Conservation (phyloP, 2,888 invertebrate species). For the Resseliella maxima region DNA sequence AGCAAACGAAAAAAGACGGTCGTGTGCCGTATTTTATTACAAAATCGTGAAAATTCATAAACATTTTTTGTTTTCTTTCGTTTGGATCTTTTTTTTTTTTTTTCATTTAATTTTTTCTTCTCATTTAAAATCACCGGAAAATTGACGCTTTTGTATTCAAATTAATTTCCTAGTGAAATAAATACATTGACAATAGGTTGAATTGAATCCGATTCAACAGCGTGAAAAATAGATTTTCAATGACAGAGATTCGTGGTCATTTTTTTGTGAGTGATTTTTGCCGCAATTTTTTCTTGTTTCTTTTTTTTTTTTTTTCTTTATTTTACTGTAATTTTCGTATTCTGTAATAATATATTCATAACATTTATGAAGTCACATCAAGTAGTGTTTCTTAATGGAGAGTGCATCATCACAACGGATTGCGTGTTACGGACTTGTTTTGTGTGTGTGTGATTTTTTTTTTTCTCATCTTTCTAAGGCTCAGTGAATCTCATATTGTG, state of each 20-base stretch:
- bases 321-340: not conserved
- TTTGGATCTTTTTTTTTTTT: not conserved
- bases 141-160: conserved; percentile 6
- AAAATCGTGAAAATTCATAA: not conserved
- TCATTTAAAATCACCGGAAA: not conserved
- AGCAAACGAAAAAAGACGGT: not conserved
- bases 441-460: not conserved
- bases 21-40: not conserved
- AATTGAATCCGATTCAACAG: too few relatives aligned
- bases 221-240: conserved; percentile 32
- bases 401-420: not conserved
- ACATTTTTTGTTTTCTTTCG: not conserved
- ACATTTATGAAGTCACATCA: not conserved
- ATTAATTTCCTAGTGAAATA: conserved; percentile 9
- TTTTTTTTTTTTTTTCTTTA: too few relatives aligned
- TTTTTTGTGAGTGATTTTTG: conserved; percentile 2
- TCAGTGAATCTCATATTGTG: not conserved
- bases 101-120: not conserved
- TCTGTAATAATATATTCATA: not conserved
- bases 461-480: not conserved
- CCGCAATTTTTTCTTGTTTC: too few relatives aligned
- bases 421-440: not conserved
- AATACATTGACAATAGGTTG: not conserved
- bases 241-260: conserved; percentile 17
- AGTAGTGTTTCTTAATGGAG: not conserved